Base-by-base conservation (phyloP, 2,797 vertebrate species). In the Melanogrammus aeglefinus region DNA sequence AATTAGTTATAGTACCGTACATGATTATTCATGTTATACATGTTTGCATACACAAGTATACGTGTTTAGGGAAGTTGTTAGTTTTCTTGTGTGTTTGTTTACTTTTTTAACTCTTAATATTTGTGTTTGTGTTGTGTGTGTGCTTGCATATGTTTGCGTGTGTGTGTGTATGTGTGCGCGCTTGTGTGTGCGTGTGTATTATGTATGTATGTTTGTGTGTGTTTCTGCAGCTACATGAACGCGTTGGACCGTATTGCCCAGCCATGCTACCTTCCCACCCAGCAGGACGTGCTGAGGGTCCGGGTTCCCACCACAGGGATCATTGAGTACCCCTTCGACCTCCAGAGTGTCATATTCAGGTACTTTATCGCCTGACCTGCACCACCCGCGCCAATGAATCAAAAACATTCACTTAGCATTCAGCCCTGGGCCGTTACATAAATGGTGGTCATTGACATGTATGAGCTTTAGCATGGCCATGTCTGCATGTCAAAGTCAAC, bases 321-420 rank as follows among this genome's bases (percentile, higher is more conserved):
- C 83, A 94, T 93, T 12, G 94, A 94, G 84, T 94, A 94, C 79
- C 93, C 93, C 0, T 94, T 94, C 75, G 93, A 94, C 87, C 89
- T 94, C 78, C 92, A 95, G 86, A 93, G 92, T 33, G 93, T 95
- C 84, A 94, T 95, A 82, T 94, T 95, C 90, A 94, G 94, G 93
- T 95, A 33, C 79, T 77, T 33, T 2, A 33, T 33, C 31, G 31
- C 31, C 31, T 33, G 18, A 71, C 69, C 12, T 70, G n/a, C 27
- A 2, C 66, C 66, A 5, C 41, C 41, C 2, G 41, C 41, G 14
- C 41, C 3, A 27, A 29, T 27, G 9, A 27, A 70, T 9, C 13
- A 29, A 10, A 29, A 70, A 70, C 47, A 21, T 57, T 57, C 13
- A 57, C 47, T 57, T 18, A 18, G 14, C 47, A 10, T 51, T 51